A percentile compares a stretch with the other conserved stretches of the same genome.
Evolutionary conservation across 2,888 invertebrate species (phyloP).

Genomic region (Monoplex corrugatus): DNA sequence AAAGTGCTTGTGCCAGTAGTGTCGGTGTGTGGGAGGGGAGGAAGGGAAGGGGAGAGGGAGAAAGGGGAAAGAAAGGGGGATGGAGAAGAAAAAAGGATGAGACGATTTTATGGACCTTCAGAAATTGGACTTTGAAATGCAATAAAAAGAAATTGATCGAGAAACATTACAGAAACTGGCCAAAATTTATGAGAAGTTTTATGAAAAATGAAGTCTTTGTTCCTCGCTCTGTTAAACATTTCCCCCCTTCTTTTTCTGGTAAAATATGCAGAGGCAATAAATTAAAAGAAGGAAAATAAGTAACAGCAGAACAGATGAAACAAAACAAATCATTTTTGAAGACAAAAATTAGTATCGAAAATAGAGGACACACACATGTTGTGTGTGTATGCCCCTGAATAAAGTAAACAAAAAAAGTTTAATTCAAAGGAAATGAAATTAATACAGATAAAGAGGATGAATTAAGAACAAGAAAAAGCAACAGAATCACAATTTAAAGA

Average conservation of each 20-base stretch:
- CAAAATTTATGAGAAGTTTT: slow-evolving; percentile 16
- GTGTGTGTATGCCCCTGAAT: not conserved
- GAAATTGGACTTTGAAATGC: slow-evolving; percentile 37
- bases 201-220: slow-evolving; percentile 13
- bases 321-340: too few species aligned
- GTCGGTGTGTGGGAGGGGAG: not conserved
- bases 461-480: too few species aligned
- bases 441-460: too few species aligned
- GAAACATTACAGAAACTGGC: not conserved
- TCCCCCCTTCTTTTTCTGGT: not conserved
- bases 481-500: too few species aligned
- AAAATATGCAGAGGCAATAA: not conserved
- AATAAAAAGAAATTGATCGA: slow-evolving; percentile 37
- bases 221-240: slow-evolving; percentile 5
- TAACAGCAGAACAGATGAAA: not conserved
- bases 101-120: not conserved
- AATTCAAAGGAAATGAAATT: too few species aligned
- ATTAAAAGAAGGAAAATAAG: too few species aligned
- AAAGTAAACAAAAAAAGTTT: too few species aligned
- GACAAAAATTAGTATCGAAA: too few species aligned
- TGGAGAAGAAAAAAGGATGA: not conserved
- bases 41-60: not conserved
- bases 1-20: not conserved
- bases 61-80: not conserved
- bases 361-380: too few species aligned